Evolutionary conservation across 1,140 invertebrate genomes (phyloP), one percentile per base, ranked within the genome.

Genomic region (Drosophila carrolli): DNA sequence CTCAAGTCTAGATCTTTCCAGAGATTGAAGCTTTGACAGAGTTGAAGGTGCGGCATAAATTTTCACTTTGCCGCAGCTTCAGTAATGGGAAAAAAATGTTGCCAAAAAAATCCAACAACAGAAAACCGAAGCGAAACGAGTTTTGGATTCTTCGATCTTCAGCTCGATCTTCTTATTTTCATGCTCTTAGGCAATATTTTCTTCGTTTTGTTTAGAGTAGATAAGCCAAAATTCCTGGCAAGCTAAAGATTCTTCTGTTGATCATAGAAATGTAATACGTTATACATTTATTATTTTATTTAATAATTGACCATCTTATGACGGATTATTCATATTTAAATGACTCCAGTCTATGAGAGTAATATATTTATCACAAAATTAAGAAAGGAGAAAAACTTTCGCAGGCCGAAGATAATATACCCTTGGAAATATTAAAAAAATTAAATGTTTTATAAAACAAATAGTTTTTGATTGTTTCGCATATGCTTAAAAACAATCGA

Each of bases 21-120:
- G 13, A 43, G 38, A 35, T 59, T 43, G 23, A 16, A 59, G 59
- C 9, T 46, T 62, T 38, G 35, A 61, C 62, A 60, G 62, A 50
- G 16, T 71, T 47, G 4, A 50, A 73, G 81, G 82, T 81, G 82
- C 63, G 78, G 71, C 83, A 51, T 70, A 61, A 72, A 83, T 86
- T 88, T 86, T 86, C 82, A 72, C 83, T 86, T 79, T 78, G 50
- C 46, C 40, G 16, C 37, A 48, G 29, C 29, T 73, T 50, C n/a
- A 27, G 46, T 44, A 73, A 57, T 62, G 46, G 53, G 40, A 38
- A 72, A 55, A 70, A 70, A 65, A 54, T 60, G 63, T 85, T 80
- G 81, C 66, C 54, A 81, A 86, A 79, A 80, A 72, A 57, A 67
- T 51, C 47, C 47, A 59, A 14, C 9, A 43, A 47, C 57, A 40